Evolutionary conservation across 2,797 vertebrate genomes (phyloP).

Genomic region (Cyclura pinguis): DNA sequence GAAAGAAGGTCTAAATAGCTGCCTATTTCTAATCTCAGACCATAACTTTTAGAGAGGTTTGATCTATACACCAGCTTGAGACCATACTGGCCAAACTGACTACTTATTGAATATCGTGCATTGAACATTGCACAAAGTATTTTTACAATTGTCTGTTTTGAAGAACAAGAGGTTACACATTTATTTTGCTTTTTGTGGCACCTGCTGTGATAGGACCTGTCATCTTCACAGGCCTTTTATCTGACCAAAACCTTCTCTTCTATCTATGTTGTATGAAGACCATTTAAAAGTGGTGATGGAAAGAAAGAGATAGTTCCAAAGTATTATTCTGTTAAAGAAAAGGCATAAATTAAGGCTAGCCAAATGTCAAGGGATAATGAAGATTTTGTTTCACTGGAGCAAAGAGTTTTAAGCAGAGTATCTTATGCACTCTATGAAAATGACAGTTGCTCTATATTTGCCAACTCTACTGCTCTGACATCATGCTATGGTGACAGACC

Average conservation of each 20-base stretch:
- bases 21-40: neutral
- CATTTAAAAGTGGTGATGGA: neutral
- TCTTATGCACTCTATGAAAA: conserved; percentile 4
- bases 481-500: neutral
- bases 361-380: conserved; percentile 49
- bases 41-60: neutral
- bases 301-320: conserved; percentile 36
- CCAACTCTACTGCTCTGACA: conserved; percentile 17
- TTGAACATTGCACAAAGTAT: neutral
- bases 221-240: conserved; percentile 62
- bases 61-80: neutral
- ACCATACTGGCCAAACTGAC: neutral
- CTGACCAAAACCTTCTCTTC: conserved; percentile 46
- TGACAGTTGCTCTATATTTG: conserved; percentile 1
- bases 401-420: neutral
- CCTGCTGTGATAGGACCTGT: conserved; percentile 11
- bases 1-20: neutral
- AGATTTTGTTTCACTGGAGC: conserved; percentile 32
- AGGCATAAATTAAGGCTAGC: conserved; percentile 12
- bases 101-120: neutral
- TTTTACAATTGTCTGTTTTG: conserved; percentile 18
- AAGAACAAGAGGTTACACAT: conserved; percentile 32
- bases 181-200: conserved; percentile 53
- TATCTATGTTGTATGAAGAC: conserved; percentile 50
- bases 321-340: conserved; percentile 32